These are phyloP conservation scores for Teleogryllus oceanicus DNA, from an alignment of 2,888 invertebrate genomes.

Conservation along the genomic window DNA sequence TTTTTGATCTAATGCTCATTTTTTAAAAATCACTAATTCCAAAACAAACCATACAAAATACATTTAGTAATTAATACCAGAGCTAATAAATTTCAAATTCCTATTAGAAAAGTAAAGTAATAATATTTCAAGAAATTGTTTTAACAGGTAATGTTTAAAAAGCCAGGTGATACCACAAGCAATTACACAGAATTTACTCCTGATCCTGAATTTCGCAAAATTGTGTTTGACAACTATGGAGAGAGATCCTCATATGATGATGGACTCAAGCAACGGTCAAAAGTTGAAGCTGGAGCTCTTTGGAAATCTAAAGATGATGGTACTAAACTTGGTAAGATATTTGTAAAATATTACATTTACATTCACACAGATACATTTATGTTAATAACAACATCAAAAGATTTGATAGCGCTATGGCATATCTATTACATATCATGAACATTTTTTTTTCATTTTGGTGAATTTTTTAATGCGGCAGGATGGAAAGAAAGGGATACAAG, in stretches of 20 bases:
- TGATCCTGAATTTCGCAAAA: constrained; percentile 62
- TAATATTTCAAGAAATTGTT: constrained; percentile 25
- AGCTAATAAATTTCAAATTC: too few relatives aligned
- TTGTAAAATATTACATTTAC: background rate
- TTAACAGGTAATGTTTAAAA: constrained; percentile 58
- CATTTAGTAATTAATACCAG: too few relatives aligned
- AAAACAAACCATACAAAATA: too few relatives aligned
- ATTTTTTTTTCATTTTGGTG: background rate
- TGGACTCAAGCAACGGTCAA: constrained; percentile 21
- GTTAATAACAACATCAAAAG: too few relatives aligned
- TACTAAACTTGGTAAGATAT: constrained; percentile 44
- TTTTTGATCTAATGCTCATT: too few relatives aligned
- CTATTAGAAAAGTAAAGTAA: too few relatives aligned
- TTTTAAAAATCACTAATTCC: too few relatives aligned
- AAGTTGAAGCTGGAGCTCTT: constrained; percentile 24
- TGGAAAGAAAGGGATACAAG: constrained; percentile 74
- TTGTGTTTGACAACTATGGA: constrained; percentile 54
- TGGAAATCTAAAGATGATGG: constrained; percentile 38
- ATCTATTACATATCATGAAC: background rate
- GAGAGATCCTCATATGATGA: constrained; percentile 31
- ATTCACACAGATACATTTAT: too few relatives aligned
- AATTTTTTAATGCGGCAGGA: constrained; percentile 51
- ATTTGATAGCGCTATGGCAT: too few relatives aligned
- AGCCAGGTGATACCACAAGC: constrained; percentile 49
- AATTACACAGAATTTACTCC: constrained; percentile 57